Evolutionary conservation across 2,888 invertebrate genomes (phyloP).

Genomic region (Osedax frankpressi): DNA sequence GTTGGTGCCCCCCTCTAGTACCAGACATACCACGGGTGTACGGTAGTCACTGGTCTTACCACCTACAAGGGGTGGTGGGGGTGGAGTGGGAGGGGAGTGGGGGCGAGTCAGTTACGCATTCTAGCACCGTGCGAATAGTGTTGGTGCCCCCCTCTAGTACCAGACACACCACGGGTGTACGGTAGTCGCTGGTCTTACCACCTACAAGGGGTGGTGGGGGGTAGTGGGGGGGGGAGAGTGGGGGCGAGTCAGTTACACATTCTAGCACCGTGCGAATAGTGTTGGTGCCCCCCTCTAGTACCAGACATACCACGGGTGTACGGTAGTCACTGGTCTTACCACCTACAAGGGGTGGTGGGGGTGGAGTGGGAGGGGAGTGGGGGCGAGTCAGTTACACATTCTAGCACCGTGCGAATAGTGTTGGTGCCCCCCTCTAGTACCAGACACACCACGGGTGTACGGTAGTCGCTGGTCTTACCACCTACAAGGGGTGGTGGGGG

Average conservation of each 20-base stretch:
- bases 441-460: constrained; percentile 88
- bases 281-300: constrained; percentile 93
- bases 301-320: constrained; percentile 89
- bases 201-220: too few relatives aligned
- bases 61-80: too few relatives aligned
- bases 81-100: too few relatives aligned
- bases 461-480: constrained; percentile 50
- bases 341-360: too few relatives aligned
- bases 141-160: constrained; percentile 95
- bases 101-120: constrained; percentile 90
- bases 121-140: constrained; percentile 85
- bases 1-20: constrained; percentile 93
- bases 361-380: too few relatives aligned
- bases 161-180: constrained; percentile 88
- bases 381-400: constrained; percentile 90
- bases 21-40: constrained; percentile 89
- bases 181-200: constrained; percentile 50
- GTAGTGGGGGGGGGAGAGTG: too few relatives aligned
- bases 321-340: constrained; percentile 53
- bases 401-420: constrained; percentile 85
- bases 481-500: too few relatives aligned
- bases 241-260: constrained; percentile 89
- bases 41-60: constrained; percentile 53
- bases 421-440: constrained; percentile 95
- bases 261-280: constrained; percentile 89